Base-by-base conservation (phyloP, 2,888 invertebrate genomes). In the Drosophila birchii region DNA sequence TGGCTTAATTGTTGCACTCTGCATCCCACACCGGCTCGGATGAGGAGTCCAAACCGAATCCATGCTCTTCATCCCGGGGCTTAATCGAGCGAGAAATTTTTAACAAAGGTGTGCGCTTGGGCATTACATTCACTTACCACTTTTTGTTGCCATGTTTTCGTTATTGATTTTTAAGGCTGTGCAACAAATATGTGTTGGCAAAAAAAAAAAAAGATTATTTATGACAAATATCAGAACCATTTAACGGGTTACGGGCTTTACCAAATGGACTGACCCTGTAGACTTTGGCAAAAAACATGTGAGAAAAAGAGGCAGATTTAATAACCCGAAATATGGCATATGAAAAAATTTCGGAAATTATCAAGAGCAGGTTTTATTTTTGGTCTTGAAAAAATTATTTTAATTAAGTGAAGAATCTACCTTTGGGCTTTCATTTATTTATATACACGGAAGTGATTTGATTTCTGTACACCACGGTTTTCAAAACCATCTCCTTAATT, bases 41-140 rank as follows among this genome's bases (percentile, higher is more conserved):
- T 14, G 39, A 32, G 12, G 64, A 39, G 53, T 16, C 54, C 26
- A 26, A 18, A 9, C 16, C 55, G 44, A 43, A 55, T 58, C 68
- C 57, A 4, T 26, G 39, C 47, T 26, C 41, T 34, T 38, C 62
- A 55, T 45, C 72, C 72, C 55, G 41, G 56, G 49, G 78, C 80
- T 86, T 82, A 88, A 88, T 88, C 77, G 89, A 84, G 83, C 71
- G 68, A 55, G 64, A 86, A 81, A 81, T 90, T 76, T 81, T 78
- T 75, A 68, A 68, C 57, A 69, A 56, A 51, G 56, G 58, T 66
- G 47, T 66, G 36, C 41, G 39, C 41, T 41, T 44, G 39, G 70
- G 43, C 56, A 55, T 63, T 45, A 71, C 54, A 23, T 26, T 18
- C 51, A 18, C 54, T 66, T 41, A 43, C 29, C 36, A 43, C 29